Evolutionary conservation across 2,797 vertebrate genomes (phyloP).

Genomic region (Gymnoscopelus microlampas): DNA sequence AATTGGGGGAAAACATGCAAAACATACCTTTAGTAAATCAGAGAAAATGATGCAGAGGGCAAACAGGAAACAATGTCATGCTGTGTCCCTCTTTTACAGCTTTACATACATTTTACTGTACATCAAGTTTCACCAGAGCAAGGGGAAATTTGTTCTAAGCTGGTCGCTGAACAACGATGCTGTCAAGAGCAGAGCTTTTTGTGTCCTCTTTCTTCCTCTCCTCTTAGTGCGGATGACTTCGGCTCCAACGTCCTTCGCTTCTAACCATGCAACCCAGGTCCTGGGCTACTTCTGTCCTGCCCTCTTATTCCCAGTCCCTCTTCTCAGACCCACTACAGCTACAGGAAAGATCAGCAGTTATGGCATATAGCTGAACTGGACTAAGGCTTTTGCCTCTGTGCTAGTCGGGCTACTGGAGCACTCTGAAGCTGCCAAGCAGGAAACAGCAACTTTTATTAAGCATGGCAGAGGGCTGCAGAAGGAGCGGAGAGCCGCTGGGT

Average conservation of each 20-base stretch:
- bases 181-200: conserved; percentile 86
- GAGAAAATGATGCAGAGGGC: conserved; percentile 72
- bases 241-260: conserved; percentile 76
- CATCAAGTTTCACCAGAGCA: conserved; percentile 80
- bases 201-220: conserved; percentile 84
- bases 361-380: conserved; percentile 63
- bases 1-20: conserved; percentile 77
- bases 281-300: conserved; percentile 76
- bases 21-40: conserved; percentile 83
- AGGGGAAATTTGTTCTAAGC: conserved; percentile 80
- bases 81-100: conserved; percentile 82
- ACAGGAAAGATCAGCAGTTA: conserved; percentile 54
- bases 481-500: conserved; percentile 55
- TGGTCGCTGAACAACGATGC: conserved; percentile 85
- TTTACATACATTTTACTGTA: conserved; percentile 73
- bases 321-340: conserved; percentile 51
- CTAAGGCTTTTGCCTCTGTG: conserved; percentile 84
- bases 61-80: conserved; percentile 77
- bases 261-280: conserved; percentile 71
- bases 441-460: conserved; percentile 84
- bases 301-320: conserved; percentile 58
- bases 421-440: conserved; percentile 73
- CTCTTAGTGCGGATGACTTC: conserved; percentile 88
- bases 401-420: conserved; percentile 84
- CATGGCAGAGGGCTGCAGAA: conserved; percentile 69